Evolutionary conservation across 2,888 invertebrate species (phyloP).

Genomic region (Heteropelma amictum): DNA sequence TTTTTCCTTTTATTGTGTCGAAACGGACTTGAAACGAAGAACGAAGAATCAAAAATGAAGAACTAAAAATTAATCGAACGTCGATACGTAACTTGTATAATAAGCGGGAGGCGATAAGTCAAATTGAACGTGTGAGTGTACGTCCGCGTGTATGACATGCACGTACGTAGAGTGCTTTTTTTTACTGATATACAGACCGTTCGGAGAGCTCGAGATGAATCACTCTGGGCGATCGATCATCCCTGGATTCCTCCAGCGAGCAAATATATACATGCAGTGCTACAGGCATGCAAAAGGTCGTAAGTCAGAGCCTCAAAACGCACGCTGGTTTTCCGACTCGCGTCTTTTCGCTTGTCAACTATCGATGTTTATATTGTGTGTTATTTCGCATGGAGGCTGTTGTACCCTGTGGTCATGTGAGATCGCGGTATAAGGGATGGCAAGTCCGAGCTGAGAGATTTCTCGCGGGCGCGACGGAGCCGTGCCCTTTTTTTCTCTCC

Average conservation of each 20-base stretch:
- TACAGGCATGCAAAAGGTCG: background rate
- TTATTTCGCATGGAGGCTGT: slow-evolving; percentile 3
- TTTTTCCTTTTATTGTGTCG: background rate
- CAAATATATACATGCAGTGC: background rate
- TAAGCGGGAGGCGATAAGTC: slow-evolving; percentile 33
- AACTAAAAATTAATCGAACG: slow-evolving; percentile 6
- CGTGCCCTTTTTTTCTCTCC: background rate
- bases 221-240: slow-evolving; percentile 50
- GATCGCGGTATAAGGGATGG: slow-evolving; percentile 9
- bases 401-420: slow-evolving; percentile 15
- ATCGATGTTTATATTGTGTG: background rate
- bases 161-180: background rate
- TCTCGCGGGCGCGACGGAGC: background rate
- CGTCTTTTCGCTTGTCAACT: slow-evolving; percentile 1
- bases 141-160: slow-evolving; percentile 14
- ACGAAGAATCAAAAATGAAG: background rate
- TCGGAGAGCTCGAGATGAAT: slow-evolving; percentile 36
- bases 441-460: background rate
- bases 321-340: background rate
- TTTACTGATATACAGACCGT: background rate
- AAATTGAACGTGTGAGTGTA: slow-evolving; percentile 7
- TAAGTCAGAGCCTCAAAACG: background rate
- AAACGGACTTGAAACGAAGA: slow-evolving; percentile 7
- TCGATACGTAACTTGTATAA: slow-evolving; percentile 28
- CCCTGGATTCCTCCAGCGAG: slow-evolving; percentile 31